A percentile compares a stretch with the other conserved stretches of the same genome.
phyloP scores from a whole-genome alignment of 2,113 vertebrate genomes.

The Centropus bengalensis region DNA sequence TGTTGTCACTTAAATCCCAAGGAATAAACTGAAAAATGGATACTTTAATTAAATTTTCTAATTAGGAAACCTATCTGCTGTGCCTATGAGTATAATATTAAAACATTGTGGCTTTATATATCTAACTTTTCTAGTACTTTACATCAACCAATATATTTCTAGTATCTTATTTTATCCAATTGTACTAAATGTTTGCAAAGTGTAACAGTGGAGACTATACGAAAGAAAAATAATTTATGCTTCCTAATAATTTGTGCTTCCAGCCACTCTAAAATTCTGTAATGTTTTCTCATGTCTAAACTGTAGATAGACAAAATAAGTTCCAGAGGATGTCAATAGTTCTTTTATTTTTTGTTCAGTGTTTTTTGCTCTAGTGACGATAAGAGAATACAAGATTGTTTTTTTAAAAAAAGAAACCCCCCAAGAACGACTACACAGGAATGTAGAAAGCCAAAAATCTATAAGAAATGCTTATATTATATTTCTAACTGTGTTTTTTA shows the following conservation, averaged over 20 bases:
- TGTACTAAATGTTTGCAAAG: neutral
- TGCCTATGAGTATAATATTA: neutral
- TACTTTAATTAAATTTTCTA: conserved; percentile 47
- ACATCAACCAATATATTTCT: neutral
- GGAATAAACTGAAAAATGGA: conserved; percentile 54
- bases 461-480: neutral
- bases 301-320: neutral
- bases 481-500: neutral
- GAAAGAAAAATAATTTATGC: neutral
- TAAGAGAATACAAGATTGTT: neutral
- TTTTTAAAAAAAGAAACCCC: no score
- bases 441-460: neutral
- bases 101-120: neutral
- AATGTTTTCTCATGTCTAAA: neutral
- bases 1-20: conserved; percentile 40
- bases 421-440: neutral
- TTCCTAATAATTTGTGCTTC: neutral
- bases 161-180: neutral
- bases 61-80: conserved; percentile 31
- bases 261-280: neutral
- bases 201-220: neutral
- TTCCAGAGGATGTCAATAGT: neutral
- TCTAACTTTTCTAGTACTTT: neutral
- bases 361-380: rapidly evolving
- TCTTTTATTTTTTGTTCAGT: neutral